Conservation (phyloP, 2,113 vertebrate species). For the Pampusana beccarii region DNA sequence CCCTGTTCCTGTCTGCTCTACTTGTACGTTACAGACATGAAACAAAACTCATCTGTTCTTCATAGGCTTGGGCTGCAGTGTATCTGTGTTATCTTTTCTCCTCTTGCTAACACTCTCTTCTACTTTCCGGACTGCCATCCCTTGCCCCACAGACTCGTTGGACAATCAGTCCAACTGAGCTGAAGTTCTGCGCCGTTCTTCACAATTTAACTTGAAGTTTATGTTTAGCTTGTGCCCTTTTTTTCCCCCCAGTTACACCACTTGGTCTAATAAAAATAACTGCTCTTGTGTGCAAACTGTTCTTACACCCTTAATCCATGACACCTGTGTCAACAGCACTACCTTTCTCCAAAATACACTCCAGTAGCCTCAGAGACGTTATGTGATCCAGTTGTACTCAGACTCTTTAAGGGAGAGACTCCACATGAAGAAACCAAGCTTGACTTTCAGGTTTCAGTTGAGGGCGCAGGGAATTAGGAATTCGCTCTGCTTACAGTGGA, state of each 20-base stretch:
- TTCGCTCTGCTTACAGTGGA: neutral
- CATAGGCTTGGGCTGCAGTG: fast-evolving
- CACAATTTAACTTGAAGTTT: neutral
- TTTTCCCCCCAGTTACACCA: neutral
- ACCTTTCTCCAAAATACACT: neutral
- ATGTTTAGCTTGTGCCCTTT: neutral
- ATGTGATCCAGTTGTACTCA: fast-evolving
- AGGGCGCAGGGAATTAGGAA: neutral
- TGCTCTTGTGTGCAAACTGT: neutral
- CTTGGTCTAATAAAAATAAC: neutral
- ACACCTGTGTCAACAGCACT: neutral
- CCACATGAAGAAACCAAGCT: neutral
- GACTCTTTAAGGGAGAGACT: neutral
- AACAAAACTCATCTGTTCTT: neutral
- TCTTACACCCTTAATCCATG: neutral
- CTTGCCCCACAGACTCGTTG: neutral
- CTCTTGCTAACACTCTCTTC: neutral
- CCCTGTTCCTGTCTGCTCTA: neutral
- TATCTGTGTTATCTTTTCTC: neutral
- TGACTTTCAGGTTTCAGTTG: neutral
- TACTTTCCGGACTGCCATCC: neutral
- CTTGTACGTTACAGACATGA: neutral
- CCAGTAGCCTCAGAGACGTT: neutral
- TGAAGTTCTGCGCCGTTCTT: neutral
- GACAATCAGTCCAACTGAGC: neutral